phyloP scores from a whole-genome alignment of 2,888 invertebrate species.

The Bombyx huttoni region DNA sequence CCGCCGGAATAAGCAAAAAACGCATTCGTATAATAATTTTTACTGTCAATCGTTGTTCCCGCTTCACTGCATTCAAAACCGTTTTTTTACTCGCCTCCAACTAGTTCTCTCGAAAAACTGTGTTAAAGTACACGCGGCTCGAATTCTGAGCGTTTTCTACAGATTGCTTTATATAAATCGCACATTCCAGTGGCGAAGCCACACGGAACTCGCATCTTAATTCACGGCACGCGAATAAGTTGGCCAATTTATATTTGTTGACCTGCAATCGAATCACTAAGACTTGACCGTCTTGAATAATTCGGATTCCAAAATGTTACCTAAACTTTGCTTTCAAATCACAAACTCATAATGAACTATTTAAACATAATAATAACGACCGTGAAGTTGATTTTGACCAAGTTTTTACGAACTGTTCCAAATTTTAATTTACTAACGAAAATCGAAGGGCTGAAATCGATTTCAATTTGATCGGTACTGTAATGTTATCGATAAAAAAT shows the following conservation, averaged over 20 bases:
- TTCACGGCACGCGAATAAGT: background rate
- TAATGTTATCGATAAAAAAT: constrained; percentile 52
- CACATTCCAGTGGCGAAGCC: constrained; percentile 14
- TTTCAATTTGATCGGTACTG: constrained; percentile 50
- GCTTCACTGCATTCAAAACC: constrained; percentile 42
- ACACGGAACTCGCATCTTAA: constrained; percentile 9
- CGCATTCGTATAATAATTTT: constrained; percentile 36
- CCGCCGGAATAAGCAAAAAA: constrained; percentile 41
- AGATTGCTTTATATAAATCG: constrained; percentile 17
- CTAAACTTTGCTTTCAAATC: background rate
- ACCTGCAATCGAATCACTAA: background rate
- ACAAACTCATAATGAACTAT: background rate
- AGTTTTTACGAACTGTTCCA: constrained; percentile 4
- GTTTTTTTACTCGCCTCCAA: constrained; percentile 38
- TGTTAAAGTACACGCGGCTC: constrained; percentile 27
- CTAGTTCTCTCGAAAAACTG: constrained; percentile 23
- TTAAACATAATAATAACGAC: background rate
- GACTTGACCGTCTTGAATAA: background rate
- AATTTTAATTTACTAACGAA: constrained; percentile 1
- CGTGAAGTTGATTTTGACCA: background rate
- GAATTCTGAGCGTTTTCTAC: constrained; percentile 21
- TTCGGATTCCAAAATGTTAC: background rate
- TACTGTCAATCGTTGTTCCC: constrained; percentile 34
- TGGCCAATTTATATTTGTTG: background rate
- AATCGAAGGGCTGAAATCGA: constrained; percentile 23